These are phyloP conservation scores for Otus sunia DNA, from an alignment of 2,113 vertebrate species.

Conservation along the genomic window DNA sequence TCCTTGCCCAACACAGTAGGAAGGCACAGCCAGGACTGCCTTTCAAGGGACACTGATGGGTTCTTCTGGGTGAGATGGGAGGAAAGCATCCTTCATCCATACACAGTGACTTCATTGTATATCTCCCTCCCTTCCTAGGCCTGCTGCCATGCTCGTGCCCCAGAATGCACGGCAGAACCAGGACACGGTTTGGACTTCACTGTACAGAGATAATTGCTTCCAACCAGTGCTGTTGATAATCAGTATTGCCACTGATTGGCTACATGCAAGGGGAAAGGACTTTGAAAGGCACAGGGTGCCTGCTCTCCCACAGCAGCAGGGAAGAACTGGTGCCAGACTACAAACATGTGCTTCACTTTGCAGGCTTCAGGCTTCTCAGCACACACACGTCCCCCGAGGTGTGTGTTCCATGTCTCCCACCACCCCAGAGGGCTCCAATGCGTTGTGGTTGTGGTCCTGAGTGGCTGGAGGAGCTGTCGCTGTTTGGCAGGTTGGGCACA, in stretches of 20 bases:
- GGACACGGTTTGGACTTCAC: constrained; percentile 19
- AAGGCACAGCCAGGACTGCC: constrained; percentile 54
- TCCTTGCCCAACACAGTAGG: constrained; percentile 17
- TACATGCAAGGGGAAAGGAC: background rate
- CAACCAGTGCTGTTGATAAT: background rate
- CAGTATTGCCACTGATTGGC: background rate
- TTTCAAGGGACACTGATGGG: constrained; percentile 62
- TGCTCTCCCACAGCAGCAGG: background rate
- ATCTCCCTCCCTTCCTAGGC: constrained; percentile 40
- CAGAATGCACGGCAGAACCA: background rate
- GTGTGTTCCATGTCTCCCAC: background rate
- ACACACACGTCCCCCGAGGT: background rate
- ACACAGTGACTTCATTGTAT: constrained; percentile 48
- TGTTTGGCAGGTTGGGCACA: rapidly evolving
- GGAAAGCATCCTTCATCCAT: constrained; percentile 59
- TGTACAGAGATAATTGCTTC: constrained; percentile 21
- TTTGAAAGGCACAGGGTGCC: background rate
- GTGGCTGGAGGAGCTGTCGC: background rate
- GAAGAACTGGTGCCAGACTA: background rate
- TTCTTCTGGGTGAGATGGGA: constrained; percentile 56
- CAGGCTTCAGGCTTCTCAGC: background rate
- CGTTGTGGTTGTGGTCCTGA: rapidly evolving
- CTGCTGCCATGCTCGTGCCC: background rate
- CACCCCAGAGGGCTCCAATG: background rate
- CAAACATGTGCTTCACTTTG: background rate